A percentile compares a stretch with the other conserved stretches of the same genome.
Evolutionary conservation across 2,113 vertebrate genomes (phyloP).

Genomic region (Brachyhypopomus gauderio): DNA sequence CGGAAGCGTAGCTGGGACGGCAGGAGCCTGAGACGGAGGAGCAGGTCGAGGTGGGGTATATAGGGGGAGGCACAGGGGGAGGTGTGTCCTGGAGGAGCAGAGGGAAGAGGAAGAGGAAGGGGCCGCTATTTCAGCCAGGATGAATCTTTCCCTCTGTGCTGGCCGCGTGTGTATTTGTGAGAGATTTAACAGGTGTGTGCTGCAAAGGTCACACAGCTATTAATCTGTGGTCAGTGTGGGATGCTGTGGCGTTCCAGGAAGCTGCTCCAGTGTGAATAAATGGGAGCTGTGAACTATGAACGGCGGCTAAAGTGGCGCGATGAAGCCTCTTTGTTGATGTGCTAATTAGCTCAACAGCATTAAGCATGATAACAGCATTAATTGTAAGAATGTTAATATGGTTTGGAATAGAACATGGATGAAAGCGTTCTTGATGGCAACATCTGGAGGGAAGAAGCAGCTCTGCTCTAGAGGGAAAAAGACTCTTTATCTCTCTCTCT

Average conservation of each 20-base stretch:
- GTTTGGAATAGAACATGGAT: too few species aligned
- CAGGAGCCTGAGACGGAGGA: background rate
- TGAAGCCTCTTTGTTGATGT: too few species aligned
- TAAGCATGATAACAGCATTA: background rate
- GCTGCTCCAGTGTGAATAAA: background rate
- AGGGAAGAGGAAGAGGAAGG: background rate
- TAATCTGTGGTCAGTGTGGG: background rate
- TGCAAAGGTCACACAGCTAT: background rate
- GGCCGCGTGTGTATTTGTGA: background rate
- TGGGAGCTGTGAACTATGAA: background rate
- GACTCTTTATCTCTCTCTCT: background rate
- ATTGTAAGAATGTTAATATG: background rate
- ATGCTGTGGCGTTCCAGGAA: too few species aligned
- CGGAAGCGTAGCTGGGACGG: background rate
- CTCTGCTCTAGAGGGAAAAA: background rate
- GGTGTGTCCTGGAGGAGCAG: background rate
- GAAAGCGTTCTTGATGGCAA: background rate
- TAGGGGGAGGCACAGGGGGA: background rate
- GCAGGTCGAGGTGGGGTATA: background rate
- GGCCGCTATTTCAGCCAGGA: background rate
- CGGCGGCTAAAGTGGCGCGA: too few species aligned
- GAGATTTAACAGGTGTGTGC: background rate
- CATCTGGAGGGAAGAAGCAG: slow-evolving; percentile 21
- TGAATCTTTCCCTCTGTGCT: background rate
- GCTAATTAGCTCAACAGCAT: background rate